A percentile compares a stretch with the other conserved stretches of the same genome.
These are phyloP conservation scores for Tokudaia tokunoshimensis DNA, from an alignment of 2,797 vertebrate genomes.

Conservation along the genomic window DNA sequence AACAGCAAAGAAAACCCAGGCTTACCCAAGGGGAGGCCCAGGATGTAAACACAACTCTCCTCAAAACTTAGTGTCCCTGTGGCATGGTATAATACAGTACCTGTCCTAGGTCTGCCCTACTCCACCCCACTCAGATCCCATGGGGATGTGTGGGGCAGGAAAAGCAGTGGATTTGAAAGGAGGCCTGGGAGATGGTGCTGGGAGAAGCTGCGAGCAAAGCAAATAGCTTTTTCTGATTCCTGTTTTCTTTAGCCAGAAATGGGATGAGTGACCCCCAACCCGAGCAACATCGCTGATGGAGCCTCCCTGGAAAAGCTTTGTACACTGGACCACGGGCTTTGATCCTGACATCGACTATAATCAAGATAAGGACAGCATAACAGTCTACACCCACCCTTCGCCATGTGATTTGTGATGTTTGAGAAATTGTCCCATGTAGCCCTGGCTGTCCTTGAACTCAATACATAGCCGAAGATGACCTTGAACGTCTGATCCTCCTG, in stretches of 20 bases:
- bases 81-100: accelerated
- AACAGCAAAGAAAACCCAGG: background rate
- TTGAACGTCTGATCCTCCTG: background rate
- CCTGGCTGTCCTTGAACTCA: background rate
- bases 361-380: background rate
- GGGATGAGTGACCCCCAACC: background rate
- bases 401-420: background rate
- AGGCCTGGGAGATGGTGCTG: background rate
- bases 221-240: background rate
- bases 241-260: background rate
- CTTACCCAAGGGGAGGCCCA: no score
- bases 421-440: background rate
- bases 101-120: background rate
- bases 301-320: background rate
- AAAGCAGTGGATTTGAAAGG: background rate
- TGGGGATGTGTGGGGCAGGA: accelerated
- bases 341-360: background rate
- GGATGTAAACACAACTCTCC: background rate
- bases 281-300: background rate
- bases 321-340: background rate
- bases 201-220: no score
- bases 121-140: background rate
- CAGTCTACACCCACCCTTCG: background rate
- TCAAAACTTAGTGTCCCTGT: background rate
- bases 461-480: background rate